These are phyloP conservation scores for Percopsis omiscomaycus DNA, from an alignment of 2,797 vertebrate species.

Conservation along the genomic window DNA sequence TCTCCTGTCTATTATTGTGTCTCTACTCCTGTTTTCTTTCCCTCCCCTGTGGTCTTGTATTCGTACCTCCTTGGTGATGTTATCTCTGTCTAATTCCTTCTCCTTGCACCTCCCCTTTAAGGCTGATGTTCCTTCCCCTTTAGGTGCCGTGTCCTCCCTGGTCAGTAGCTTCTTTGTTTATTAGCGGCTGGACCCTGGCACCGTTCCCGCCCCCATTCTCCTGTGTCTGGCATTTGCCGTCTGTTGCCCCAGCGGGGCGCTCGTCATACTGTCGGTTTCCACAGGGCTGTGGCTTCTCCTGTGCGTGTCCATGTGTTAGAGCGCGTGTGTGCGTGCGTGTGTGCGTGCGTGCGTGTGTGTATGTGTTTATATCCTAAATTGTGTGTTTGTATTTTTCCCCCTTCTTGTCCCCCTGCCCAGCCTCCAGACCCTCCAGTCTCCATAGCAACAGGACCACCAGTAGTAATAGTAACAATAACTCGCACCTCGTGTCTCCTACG, in stretches of 20 bases:
- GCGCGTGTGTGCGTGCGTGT: constrained; percentile 43
- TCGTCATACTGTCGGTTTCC: constrained; percentile 49
- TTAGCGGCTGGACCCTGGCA: constrained; percentile 66
- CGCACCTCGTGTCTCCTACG: constrained; percentile 82
- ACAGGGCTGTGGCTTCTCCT: constrained; percentile 35
- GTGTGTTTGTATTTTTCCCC: constrained; percentile 2
- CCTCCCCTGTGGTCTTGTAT: no score
- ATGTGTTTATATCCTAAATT: constrained; percentile 22
- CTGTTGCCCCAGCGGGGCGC: constrained; percentile 73
- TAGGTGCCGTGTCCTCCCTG: constrained; percentile 4
- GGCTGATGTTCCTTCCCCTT: constrained; percentile 3
- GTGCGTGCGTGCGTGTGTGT: constrained; percentile 44
- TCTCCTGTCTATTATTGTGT: no score
- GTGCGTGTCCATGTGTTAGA: constrained; percentile 36
- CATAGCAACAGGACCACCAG: constrained; percentile 94
- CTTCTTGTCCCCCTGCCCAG: constrained; percentile 71
- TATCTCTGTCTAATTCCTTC: constrained; percentile 22
- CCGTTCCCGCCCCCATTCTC: constrained; percentile 69
- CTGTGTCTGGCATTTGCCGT: constrained; percentile 68
- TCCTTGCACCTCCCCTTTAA: constrained; percentile 4
- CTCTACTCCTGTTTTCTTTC: no score
- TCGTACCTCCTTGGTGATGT: constrained; percentile 49
- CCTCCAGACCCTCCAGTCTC: constrained; percentile 92
- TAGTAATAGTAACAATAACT: constrained; percentile 97
- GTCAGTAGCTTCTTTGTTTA: constrained; percentile 54